Conservation (phyloP, 2,888 invertebrate genomes). For the Phymatocera aterrima region DNA sequence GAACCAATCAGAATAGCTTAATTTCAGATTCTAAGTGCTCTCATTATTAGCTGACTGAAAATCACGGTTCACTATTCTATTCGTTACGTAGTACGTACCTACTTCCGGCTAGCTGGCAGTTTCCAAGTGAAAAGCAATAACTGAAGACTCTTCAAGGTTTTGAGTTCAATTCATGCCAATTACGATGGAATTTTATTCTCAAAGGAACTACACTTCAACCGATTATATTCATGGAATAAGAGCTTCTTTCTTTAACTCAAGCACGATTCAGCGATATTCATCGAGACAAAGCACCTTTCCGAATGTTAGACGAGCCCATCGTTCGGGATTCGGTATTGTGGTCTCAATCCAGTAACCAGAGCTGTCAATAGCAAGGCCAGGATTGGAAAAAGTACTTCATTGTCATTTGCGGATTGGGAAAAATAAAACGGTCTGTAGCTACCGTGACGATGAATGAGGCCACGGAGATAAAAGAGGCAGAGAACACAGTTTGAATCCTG, state of each 20-base stretch:
- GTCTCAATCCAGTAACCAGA: constrained; percentile 6
- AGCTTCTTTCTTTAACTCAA: not conserved
- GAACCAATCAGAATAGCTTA: not conserved
- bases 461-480: not conserved
- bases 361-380: constrained; percentile 30
- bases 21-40: not conserved
- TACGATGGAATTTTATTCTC: not conserved
- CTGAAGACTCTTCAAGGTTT: not conserved
- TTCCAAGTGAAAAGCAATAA: constrained; percentile 14
- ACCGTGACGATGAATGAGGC: not conserved
- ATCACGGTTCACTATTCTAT: not conserved
- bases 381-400: constrained; percentile 26
- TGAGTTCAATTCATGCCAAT: not conserved
- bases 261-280: not conserved
- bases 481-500: too few relatives aligned
- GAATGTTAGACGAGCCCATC: not conserved
- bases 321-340: not conserved
- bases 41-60: not conserved
- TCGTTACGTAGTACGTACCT: too few relatives aligned
- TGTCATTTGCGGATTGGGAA: constrained; percentile 26
- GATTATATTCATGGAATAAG: not conserved
- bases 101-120: not conserved
- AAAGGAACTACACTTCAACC: not conserved
- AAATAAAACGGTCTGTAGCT: not conserved
- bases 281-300: constrained; percentile 2